Base-by-base conservation (phyloP, 2,113 vertebrate genomes). In the Petroica traversi region DNA sequence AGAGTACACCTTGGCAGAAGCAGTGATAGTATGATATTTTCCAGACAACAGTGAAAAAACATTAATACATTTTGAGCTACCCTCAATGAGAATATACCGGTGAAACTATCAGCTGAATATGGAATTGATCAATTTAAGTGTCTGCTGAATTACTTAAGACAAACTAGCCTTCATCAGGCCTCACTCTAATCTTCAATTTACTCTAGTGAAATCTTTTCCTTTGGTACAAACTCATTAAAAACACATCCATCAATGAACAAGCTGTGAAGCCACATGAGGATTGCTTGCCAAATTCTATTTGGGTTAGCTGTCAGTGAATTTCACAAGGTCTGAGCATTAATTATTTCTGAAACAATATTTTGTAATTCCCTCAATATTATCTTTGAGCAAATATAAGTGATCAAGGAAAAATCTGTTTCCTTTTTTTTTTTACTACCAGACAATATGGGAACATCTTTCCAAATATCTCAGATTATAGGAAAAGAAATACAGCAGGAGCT, bases 151-250 rank as follows among this genome's bases (percentile, higher is more conserved):
- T 95, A 95, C 92, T 95, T 78, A 96, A 89, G 80, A 82, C 86
- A 91, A 95, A 87, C 93, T 85, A 94, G 94, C 52, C 66, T 91
- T 93, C 80, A 93, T 88, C 76, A 84, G 40, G 83, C 46, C 43
- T 96, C 68, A 86, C 80, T 93, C 95, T 95, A 93, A 95, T 97
- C 95, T 95, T 93, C 91, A 89, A 75, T 95, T 96, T 92, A 95
- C 89, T 87, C 80, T 52, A 95, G 84, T 82, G 91, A 95, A 95
- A 95, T 89, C 64, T 80, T 92, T 52, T 91, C 40, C 58, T 95
- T 89, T 87, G 52, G 73, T 85, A 95, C 0, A 1, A 95, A 89
- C 77, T 96, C 89, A 95, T 97, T 96, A 96, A 96, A 95, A 96
- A 93, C 89, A 93, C 77, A 95, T 96, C 86, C 93, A 95, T 96